These are phyloP conservation scores for Enteromius radiatus DNA, from an alignment of 2,797 vertebrate species.

Conservation along the genomic window DNA sequence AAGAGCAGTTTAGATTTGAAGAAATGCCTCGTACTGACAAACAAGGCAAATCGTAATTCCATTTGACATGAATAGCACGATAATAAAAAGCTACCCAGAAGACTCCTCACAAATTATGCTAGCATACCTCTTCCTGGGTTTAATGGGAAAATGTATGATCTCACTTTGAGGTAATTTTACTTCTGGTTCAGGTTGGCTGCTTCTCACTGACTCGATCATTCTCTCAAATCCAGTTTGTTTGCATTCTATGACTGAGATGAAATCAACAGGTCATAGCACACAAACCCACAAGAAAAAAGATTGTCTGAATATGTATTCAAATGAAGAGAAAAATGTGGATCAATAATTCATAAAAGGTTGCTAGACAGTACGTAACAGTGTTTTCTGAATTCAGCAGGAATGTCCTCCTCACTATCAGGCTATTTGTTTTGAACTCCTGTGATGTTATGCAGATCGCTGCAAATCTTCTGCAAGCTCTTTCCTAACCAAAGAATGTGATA, in stretches of 20 bases:
- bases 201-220: slow-evolving; percentile 19
- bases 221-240: slow-evolving; percentile 29
- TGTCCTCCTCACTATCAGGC: not conserved
- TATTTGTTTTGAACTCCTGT: slow-evolving; percentile 1
- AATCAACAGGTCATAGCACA: not conserved
- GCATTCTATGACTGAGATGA: not conserved
- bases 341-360: not conserved
- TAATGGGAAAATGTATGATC: slow-evolving; percentile 21
- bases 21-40: slow-evolving; percentile 56
- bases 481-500: not conserved
- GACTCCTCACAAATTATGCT: not conserved
- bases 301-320: not conserved
- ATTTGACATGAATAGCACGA: slow-evolving; percentile 41
- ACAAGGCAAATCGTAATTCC: slow-evolving; percentile 24
- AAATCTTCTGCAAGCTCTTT: slow-evolving; percentile 2
- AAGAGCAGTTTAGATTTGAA: slow-evolving; percentile 56
- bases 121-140: slow-evolving; percentile 11
- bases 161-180: slow-evolving; percentile 29
- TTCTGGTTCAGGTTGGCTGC: slow-evolving; percentile 33
- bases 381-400: not conserved
- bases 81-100: slow-evolving; percentile 42
- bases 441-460: not conserved
- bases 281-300: not conserved
- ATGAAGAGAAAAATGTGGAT: not conserved
- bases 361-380: not conserved